phyloP scores from a whole-genome alignment of 2,113 vertebrate species.

The Montifringilla adamsi region DNA sequence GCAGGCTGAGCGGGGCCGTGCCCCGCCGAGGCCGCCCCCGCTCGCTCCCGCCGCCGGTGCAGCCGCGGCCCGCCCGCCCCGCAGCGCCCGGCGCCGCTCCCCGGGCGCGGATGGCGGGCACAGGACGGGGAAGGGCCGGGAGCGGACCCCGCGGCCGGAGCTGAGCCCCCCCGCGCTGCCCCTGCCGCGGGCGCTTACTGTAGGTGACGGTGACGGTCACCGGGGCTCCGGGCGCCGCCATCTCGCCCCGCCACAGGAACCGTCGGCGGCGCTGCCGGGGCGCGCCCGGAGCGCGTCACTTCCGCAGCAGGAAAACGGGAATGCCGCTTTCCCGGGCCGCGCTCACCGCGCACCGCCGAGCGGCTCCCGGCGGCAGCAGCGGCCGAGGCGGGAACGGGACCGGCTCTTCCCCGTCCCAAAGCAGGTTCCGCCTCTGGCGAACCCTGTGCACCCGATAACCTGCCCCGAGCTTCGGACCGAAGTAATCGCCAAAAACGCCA shows the following conservation, averaged over 20 bases:
- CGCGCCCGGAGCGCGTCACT: constrained; percentile 30
- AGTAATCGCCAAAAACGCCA: not conserved
- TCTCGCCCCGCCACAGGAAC: not conserved
- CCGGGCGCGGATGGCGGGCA: not conserved
- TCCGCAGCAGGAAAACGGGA: not conserved
- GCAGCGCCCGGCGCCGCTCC: too few species aligned
- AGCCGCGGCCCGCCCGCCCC: too few species aligned
- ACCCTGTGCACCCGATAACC: accelerated
- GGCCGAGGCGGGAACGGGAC: not conserved
- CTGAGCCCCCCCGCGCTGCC: not conserved
- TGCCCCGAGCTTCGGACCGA: not conserved
- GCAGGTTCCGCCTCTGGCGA: too few species aligned
- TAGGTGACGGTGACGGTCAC: constrained; percentile 51
- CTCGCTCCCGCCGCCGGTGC: not conserved
- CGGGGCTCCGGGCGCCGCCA: constrained; percentile 22
- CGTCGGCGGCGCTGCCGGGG: not conserved
- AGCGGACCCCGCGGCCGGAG: not conserved
- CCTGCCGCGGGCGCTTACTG: not conserved
- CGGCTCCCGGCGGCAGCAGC: accelerated
- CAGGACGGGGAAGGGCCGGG: not conserved
- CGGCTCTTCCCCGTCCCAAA: not conserved
- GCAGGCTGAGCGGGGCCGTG: not conserved
- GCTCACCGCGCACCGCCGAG: accelerated
- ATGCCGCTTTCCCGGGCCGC: accelerated
- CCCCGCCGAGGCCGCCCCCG: not conserved